Base-by-base conservation (phyloP, 2,888 invertebrate species). In the Chironomus riparius region DNA sequence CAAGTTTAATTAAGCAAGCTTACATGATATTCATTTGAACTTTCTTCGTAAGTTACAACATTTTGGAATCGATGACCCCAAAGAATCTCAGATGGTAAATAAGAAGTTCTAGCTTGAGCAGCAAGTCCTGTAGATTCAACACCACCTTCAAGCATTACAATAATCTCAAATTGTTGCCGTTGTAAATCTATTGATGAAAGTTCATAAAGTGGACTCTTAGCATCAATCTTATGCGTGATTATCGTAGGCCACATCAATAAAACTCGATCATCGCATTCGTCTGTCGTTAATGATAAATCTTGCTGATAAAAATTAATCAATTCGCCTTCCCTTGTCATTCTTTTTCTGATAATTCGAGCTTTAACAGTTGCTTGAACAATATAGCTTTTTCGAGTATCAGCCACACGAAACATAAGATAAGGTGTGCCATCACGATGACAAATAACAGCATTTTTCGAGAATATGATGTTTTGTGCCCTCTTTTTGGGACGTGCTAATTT, bases 241-340 rank as follows among this genome's bases (percentile, higher is more conserved):
- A 93, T 94, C 82, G 94, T 92, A 0, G 97, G 96, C 96, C 96
- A 97, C 79, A 96, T 94, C 82, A 97, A 92, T 85, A 97, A 95
- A 21, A 97, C 85, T 79, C 92, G 89, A 79, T 93, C 92, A 79
- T 91, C 90, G 80, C 93, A 92, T 77, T 92, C 92, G 81, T 94
- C 92, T 15, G 90, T 90, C 77, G 38, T 86, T 62, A 90, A 83
- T 77, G 86, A 85, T 78, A 93, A 85, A 83, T 93, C 93, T 77
- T 91, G 91, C 83, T 94, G 93, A 81, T 92, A 91, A 82, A 93
- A 91, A 10, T 91, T 90, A 78, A 95, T 83, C 68, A 91, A 83
- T 83, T 95, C 95, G 47, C 95, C 95, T 85, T 96, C 95, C 82
- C 91, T 90, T 7, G 95, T 95, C 74, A 91, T 90, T 80, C 91